Conservation (phyloP, 2,113 vertebrate species). For the Lucifuga dentata region DNA sequence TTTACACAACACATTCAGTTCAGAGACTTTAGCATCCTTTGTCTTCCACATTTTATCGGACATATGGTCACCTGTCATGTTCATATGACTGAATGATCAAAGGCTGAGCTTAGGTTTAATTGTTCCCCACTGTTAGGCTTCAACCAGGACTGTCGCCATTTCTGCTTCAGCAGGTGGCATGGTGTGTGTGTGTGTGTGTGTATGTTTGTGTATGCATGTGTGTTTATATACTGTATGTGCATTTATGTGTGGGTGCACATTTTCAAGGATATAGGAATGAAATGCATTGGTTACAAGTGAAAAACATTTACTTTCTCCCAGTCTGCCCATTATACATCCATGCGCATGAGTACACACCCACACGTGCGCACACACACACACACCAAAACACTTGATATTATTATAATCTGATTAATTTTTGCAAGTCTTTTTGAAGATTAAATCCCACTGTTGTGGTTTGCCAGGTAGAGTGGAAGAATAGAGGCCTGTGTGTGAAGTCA, state of each 20-base stretch:
- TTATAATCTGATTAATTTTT: conserved; percentile 33
- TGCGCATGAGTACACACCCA: neutral
- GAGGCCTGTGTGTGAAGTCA: conserved; percentile 46
- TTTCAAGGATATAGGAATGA: too few species aligned
- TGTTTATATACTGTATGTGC: neutral
- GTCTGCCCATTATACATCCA: neutral
- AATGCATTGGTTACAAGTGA: too few species aligned
- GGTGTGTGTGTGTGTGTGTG: conserved; percentile 68
- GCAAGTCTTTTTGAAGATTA: conserved; percentile 26
- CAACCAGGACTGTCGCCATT: conserved; percentile 88
- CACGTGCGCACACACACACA: conserved; percentile 11
- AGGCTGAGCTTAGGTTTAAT: conserved; percentile 92
- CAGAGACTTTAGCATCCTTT: conserved; percentile 62
- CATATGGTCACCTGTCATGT: conserved; percentile 96
- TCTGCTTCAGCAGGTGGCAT: conserved; percentile 93
- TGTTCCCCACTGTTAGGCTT: conserved; percentile 94
- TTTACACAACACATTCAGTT: neutral
- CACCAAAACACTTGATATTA: conserved; percentile 1
- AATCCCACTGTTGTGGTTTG: conserved; percentile 27
- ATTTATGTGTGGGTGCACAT: too few species aligned
- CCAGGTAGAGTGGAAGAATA: conserved; percentile 19
- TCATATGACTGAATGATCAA: conserved; percentile 92
- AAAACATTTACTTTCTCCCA: too few species aligned
- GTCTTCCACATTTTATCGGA: conserved; percentile 84
- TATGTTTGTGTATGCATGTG: conserved; percentile 55